Evolutionary conservation across 2,113 vertebrate genomes (phyloP), one percentile per base, ranked within the genome.

Genomic region (Anseranas semipalmata): DNA sequence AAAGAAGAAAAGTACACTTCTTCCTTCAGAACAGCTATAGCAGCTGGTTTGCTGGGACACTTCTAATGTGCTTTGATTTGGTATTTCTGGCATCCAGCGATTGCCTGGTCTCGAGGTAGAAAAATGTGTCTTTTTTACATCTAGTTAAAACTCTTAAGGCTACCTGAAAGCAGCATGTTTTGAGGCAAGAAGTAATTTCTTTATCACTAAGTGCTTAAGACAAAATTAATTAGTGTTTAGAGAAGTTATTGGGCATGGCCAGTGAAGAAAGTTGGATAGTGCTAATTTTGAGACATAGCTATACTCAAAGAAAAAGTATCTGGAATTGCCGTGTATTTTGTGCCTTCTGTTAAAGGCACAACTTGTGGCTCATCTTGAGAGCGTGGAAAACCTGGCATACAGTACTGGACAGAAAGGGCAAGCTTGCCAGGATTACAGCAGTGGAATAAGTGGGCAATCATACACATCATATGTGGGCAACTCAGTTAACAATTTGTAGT

Each of bases 401-500:
- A 32, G 39, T 19, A 2, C 16, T 32, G 56, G 53, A 75, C 43
- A 85, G 55, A 50, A 37, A 20, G 45, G 45, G 20, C 24, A 53
- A 53, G 22, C 48, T 53, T 50, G 45, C 60, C n/a, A 25, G 62
- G 37, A 25, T 35, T 9, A 10, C 15, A 65, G 11, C 25, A 18
- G 27, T 32, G 18, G 33, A 53, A 25, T 16, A 24, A 30, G 48
- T 22, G 20, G 33, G 25, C 45, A 24, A 2, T 21, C n/a, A n/a
- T n/a, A n/a, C n/a, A n/a, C n/a, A n/a, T n/a, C n/a, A n/a, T n/a
- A n/a, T n/a, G n/a, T n/a, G n/a, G n/a, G n/a, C n/a, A n/a, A 9
- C 4, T 82, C 1, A 0, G n/a, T 59, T 19, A 70, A 1, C n/a
- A 35, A 13, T 33, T 48, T 45, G 7, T 72, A 9, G 52, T 66